Evolutionary conservation across 2,888 invertebrate genomes (phyloP), one percentile per base, ranked within the genome.

Genomic region (Calliphora vomitoria): DNA sequence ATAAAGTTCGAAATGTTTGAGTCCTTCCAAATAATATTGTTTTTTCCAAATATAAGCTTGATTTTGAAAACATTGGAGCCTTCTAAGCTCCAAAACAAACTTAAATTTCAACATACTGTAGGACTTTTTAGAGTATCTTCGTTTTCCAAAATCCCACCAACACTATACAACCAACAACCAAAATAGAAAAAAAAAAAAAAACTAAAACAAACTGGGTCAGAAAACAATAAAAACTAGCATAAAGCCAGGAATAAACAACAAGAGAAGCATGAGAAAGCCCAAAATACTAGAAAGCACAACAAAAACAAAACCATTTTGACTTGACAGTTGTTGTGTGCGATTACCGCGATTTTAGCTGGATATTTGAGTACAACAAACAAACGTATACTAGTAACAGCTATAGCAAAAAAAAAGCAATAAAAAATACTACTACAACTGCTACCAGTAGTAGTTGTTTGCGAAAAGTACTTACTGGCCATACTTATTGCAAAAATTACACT

Each of bases 281-380:
- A 47, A 68, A 81, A 71, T 15, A 47, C 13, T 44, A 44, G 10
- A 4, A 44, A 25, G 50, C 13, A 6, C 4, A 71, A 50, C 47
- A 60, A 47, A 25, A 64, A 71, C 64, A 18, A 25, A 74, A 71
- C 15, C 62, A 78, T 75, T 79, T 76, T 76, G 76, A 72, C 64
- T 83, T 87, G 76, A 81, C 80, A 76, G 76, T 81, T 76, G 64
- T 83, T 79, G 78, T 79, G 58, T 84, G 71, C 20, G 71, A 64
- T 79, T 60, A 68, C 38, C 50, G 68, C 47, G 68, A 50, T 60
- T 82, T 75, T 82, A 58, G 71, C 38, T 75, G 44, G 58, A 60
- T 69, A 38, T 71, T 20, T 79, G 41, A 15, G 20, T 44, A 20
- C 58, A 69, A 69, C 35, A 66, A 66, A 47, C 35, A 55, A 55